phyloP scores from a whole-genome alignment of 35 echinoderm and acorn worm genomes.

The Apostichopus japonicus region DNA sequence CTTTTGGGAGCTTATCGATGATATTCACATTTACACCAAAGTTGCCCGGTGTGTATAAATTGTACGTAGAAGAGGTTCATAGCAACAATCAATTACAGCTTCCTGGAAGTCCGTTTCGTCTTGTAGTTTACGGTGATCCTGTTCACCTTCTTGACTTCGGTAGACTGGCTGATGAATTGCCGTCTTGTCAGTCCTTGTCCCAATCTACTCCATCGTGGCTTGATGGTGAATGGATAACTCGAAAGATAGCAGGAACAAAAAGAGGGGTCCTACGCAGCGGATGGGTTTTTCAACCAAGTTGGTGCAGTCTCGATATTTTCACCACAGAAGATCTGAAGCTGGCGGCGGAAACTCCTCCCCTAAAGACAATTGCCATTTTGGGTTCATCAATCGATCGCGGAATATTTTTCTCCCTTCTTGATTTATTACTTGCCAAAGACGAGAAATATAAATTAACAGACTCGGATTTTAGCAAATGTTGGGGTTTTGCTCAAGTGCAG shows the following conservation, averaged over 20 bases:
- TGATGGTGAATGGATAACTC: neutral
- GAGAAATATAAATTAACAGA: neutral
- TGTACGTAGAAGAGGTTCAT: conserved; percentile 28
- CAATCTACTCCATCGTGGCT: neutral
- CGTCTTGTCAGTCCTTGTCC: conserved; percentile 20
- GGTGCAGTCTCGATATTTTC: conserved; percentile 34
- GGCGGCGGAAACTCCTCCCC: neutral
- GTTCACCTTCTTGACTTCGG: neutral
- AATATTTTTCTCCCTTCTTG: conserved; percentile 28
- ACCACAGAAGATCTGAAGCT: neutral
- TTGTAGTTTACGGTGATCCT: neutral
- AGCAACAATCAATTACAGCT: neutral
- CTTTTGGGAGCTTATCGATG: neutral
- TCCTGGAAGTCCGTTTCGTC: conserved; percentile 6
- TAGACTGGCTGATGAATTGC: neutral
- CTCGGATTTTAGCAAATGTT: neutral
- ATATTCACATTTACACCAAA: neutral
- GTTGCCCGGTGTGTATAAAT: conserved; percentile 35
- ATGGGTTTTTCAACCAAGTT: conserved; percentile 11
- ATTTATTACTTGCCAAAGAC: neutral
- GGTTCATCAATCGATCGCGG: conserved; percentile 26
- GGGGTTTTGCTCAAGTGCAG: conserved; percentile 17
- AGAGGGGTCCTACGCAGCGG: conserved; percentile 1
- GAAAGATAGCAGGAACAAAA: neutral
- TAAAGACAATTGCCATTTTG: conserved; percentile 2